Conservation (phyloP, 2,113 vertebrate genomes). For the Trinectes maculatus region DNA sequence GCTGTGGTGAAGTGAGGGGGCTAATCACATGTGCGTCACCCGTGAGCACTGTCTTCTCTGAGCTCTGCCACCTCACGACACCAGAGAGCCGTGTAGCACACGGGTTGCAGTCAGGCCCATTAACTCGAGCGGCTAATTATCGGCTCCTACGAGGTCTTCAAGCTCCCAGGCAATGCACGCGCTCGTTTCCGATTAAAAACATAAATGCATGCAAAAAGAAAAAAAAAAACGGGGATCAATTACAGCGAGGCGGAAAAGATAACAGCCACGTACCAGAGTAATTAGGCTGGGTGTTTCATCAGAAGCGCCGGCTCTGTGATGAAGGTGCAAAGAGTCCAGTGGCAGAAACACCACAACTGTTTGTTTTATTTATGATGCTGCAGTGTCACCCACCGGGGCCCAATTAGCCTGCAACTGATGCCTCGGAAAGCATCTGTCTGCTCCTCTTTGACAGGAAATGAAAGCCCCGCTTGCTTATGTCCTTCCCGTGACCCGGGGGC, state of each 20-base stretch:
- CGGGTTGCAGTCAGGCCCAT: constrained; percentile 71
- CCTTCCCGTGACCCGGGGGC: constrained; percentile 63
- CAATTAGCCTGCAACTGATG: constrained; percentile 82
- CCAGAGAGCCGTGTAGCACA: constrained; percentile 57
- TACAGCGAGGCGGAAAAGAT: constrained; percentile 71
- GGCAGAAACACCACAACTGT: constrained; percentile 79
- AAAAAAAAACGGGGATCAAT: constrained; percentile 75
- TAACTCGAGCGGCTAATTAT: constrained; percentile 83
- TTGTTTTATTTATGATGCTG: constrained; percentile 83
- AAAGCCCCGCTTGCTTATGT: constrained; percentile 60
- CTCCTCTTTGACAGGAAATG: constrained; percentile 78
- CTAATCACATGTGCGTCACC: constrained; percentile 64
- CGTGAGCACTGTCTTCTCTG: constrained; percentile 56
- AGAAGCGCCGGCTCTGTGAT: constrained; percentile 81
- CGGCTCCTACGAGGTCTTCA: constrained; percentile 76
- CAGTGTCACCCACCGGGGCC: constrained; percentile 81
- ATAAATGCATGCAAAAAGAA: constrained; percentile 64
- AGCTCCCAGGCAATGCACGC: constrained; percentile 72
- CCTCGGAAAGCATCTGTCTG: constrained; percentile 69
- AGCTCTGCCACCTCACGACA: constrained; percentile 62
- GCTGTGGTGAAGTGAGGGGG: constrained; percentile 59
- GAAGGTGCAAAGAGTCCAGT: constrained; percentile 82
- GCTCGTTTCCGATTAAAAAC: constrained; percentile 82
- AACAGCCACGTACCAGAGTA: constrained; percentile 74
- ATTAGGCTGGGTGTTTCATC: constrained; percentile 81